Percentiles rank a stretch among this genome's conserved stretches.
Evolutionary conservation across 2,888 invertebrate genomes (phyloP).

Genomic region (Drosophila setosimentum): DNA sequence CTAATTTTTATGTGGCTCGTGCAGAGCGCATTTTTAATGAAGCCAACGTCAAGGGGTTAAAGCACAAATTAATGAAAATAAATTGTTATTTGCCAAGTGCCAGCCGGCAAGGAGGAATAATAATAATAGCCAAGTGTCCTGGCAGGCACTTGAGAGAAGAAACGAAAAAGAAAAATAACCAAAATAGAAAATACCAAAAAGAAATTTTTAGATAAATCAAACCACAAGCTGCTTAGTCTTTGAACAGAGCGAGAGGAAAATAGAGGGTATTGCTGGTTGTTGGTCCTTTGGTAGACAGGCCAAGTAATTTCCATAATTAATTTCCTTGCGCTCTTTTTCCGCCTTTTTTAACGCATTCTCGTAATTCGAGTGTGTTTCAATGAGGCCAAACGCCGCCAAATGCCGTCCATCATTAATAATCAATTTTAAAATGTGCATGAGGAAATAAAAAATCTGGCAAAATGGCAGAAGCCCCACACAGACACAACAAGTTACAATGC

Average conservation of each 20-base stretch:
- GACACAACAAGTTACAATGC: conserved; percentile 26
- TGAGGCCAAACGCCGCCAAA: conserved; percentile 17
- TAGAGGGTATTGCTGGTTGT: background rate
- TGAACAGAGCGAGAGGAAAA: background rate
- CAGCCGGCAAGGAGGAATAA: conserved; percentile 31
- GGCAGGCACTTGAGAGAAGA: conserved; percentile 32
- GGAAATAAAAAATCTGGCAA: conserved; percentile 11
- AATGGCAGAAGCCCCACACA: conserved; percentile 15
- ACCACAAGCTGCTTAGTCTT: conserved; percentile 72
- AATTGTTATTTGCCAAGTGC: conserved; percentile 76
- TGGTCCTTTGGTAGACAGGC: conserved; percentile 31
- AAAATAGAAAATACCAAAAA: conserved; percentile 33
- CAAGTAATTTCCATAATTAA: conserved; percentile 84
- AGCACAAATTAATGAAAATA: conserved; percentile 84
- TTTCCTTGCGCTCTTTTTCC: conserved; percentile 76
- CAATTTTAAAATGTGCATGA: conserved; percentile 55
- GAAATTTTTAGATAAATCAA: conserved; percentile 73
- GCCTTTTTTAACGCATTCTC: conserved; percentile 70
- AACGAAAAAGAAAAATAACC: background rate
- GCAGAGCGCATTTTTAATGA: conserved; percentile 76
- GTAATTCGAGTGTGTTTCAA: conserved; percentile 53
- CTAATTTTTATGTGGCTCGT: conserved; percentile 65
- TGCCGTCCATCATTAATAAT: conserved; percentile 73
- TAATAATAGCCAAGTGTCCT: conserved; percentile 52
- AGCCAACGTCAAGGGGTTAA: conserved; percentile 72